Base-by-base conservation (phyloP, 2,113 vertebrate species). In the Neomonachus schauinslandi region DNA sequence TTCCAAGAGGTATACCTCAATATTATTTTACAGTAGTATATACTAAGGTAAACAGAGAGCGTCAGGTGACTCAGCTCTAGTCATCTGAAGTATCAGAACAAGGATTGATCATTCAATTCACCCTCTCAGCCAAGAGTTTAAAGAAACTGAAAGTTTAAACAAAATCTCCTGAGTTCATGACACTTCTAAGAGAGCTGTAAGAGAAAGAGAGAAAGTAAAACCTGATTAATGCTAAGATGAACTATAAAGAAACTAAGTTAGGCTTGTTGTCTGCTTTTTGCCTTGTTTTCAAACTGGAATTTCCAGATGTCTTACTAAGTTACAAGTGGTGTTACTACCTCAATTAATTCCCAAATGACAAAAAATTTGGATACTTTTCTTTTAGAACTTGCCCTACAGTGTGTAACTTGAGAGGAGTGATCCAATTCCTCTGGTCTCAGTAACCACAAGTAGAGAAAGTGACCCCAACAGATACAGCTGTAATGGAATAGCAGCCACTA, bases 251-350 rank as follows among this genome's bases (percentile, higher is more conserved):
- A 89, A 76, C 59, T 86, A 63, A 85, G 69, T 76, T 33, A 74
- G 33, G 7, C 51, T 42, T 84, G 4, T 77, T 81, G 77, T 67
- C 83, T 88, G 31, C 72, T 90, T 98, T 97, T 53, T 71, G 14
- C 53, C 94, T 96, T 96, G 76, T 89, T 97, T 97, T 95, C 87
- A 85, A 96, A 96, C 92, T 61, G 55, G 83, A 94, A 95, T 94
- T 94, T 93, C 74, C 71, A 96, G 79, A 24, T 49, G 31, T 85
- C 84, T 94, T 57, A 95, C 46, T 74, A 92, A 92, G 24, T 93
- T 97, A 92, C 61, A 76, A 28, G 18, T 1, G 49, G 22, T 67
- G 31, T 59, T 96, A 63, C 90, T 90, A 82, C 85, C 42, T 83
- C 94, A 92, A 49, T 85, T 96, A 89, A 80, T 90, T 95, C 55